Evolutionary conservation across 2,113 vertebrate species (phyloP).

Genomic region (Grammomys surdaster): DNA sequence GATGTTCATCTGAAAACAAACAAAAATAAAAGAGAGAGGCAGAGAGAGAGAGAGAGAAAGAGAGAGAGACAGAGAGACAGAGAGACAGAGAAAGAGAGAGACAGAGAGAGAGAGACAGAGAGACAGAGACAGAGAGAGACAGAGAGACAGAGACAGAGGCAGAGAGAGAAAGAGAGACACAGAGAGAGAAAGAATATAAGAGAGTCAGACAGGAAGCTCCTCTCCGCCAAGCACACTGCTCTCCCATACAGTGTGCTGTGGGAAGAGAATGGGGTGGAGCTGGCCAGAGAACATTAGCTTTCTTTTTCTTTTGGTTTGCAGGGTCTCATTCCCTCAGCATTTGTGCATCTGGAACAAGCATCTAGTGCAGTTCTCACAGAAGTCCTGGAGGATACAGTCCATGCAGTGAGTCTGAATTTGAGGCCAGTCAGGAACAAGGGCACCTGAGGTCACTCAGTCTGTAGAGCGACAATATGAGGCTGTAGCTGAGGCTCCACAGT

Average conservation of each 20-base stretch:
- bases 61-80: not conserved
- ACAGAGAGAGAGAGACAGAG: not conserved
- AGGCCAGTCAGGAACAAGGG: not conserved
- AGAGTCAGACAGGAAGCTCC: not conserved
- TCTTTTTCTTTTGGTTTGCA: not conserved
- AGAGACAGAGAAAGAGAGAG: not conserved
- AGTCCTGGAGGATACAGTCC: not conserved
- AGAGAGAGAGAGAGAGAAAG: not conserved
- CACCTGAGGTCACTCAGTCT: not conserved
- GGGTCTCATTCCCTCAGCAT: not conserved
- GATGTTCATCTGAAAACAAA: not conserved
- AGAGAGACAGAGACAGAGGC: too few relatives aligned
- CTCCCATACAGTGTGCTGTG: not conserved
- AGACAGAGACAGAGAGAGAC: not conserved
- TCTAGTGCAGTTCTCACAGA: not conserved
- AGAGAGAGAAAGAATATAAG: too few relatives aligned
- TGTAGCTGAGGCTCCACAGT: not conserved
- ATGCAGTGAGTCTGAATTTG: not conserved
- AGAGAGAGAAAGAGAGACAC: rapidly evolving
- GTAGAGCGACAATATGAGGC: not conserved
- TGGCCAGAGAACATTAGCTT: not conserved
- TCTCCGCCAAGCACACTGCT: not conserved
- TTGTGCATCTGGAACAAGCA: not conserved
- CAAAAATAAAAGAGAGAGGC: not conserved
- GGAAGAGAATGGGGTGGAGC: not conserved